These are phyloP conservation scores for Enoplolaimus lenunculus DNA, from an alignment of 2,888 invertebrate species.

Conservation along the genomic window DNA sequence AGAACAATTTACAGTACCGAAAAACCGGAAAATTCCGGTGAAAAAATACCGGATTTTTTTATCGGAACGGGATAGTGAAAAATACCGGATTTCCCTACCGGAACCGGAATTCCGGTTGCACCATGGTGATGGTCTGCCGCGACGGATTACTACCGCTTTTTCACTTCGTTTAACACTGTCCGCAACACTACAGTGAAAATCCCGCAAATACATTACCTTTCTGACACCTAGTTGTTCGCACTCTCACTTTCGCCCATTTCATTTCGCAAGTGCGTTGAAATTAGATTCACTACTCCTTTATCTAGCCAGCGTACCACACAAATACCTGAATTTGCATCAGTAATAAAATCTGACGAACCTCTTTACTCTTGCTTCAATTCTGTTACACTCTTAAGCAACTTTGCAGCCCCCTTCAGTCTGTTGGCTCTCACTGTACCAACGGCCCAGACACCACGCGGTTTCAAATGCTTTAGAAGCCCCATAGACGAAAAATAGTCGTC, in stretches of 20 bases:
- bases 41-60: no score
- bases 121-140: background rate
- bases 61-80: no score
- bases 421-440: background rate
- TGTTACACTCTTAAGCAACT: background rate
- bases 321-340: slow-evolving; percentile 8
- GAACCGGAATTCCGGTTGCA: no score
- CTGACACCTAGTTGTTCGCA: background rate
- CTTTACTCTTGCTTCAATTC: background rate
- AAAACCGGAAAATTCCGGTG: no score
- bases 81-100: no score
- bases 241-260: background rate
- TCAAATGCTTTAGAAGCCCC: background rate
- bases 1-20: no score
- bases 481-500: background rate
- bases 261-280: background rate
- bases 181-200: background rate
- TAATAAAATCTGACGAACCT: background rate
- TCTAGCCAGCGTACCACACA: slow-evolving; percentile 2
- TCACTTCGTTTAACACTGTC: background rate
- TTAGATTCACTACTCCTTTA: background rate
- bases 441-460: background rate
- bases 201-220: background rate
- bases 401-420: background rate
- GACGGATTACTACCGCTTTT: background rate